Conservation (phyloP, 2,888 invertebrate genomes). For the Drosophila demipolita region DNA sequence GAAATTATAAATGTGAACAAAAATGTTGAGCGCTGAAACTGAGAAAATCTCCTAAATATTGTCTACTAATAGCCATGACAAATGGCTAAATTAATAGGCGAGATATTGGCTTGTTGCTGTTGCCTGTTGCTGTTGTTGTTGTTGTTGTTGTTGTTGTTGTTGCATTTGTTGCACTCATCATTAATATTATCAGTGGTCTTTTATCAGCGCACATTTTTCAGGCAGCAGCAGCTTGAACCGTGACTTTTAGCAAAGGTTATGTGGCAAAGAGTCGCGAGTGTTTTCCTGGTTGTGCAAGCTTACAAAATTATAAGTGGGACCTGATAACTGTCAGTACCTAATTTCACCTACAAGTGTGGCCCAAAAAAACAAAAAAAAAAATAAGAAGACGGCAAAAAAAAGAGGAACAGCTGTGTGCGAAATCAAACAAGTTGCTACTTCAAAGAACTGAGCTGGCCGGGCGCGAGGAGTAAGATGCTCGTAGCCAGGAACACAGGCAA, state of each 20-base stretch:
- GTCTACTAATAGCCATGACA: slow-evolving; percentile 71
- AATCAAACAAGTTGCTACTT: slow-evolving; percentile 74
- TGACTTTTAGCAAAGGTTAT: slow-evolving; percentile 68
- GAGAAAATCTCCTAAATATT: slow-evolving; percentile 28
- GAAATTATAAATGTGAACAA: not conserved
- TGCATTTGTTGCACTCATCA: slow-evolving; percentile 60
- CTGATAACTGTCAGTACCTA: slow-evolving; percentile 42
- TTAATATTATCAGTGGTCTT: slow-evolving; percentile 73
- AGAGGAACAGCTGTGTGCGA: slow-evolving; percentile 51
- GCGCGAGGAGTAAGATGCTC: slow-evolving; percentile 20
- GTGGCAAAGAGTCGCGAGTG: slow-evolving; percentile 21
- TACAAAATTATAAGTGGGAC: slow-evolving; percentile 34
- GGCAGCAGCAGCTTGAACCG: slow-evolving; percentile 37
- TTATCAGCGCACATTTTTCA: slow-evolving; percentile 71
- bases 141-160: not conserved
- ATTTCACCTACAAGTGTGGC: slow-evolving; percentile 57
- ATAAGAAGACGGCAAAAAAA: not conserved
- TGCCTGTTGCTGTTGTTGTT: not conserved
- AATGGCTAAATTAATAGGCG: slow-evolving; percentile 73
- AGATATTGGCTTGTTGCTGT: slow-evolving; percentile 3
- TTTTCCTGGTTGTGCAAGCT: slow-evolving; percentile 24
- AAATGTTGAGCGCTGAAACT: slow-evolving; percentile 8
- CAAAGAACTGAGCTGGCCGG: slow-evolving; percentile 34
- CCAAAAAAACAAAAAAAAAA: not conserved
- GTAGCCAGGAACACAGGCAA: slow-evolving; percentile 44